Base-by-base conservation (phyloP, 2,888 invertebrate genomes). In the Stenotaenia linearis region DNA sequence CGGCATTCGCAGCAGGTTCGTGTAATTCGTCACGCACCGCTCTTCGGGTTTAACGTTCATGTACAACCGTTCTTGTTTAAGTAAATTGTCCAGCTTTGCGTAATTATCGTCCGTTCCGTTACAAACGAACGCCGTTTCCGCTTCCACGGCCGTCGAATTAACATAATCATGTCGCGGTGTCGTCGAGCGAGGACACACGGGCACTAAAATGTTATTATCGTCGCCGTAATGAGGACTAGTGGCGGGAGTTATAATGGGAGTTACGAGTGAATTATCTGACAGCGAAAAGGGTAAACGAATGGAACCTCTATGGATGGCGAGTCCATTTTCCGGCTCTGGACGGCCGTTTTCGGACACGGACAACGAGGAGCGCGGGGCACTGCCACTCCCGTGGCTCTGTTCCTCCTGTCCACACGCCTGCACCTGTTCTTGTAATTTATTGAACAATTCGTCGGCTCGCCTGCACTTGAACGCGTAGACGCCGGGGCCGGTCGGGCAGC, bases 401-500 rank as follows among this genome's bases (percentile, higher is more conserved):
- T 80, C 80, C 18, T 79, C 80, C 32, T 81, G 78, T 80, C 80
- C 77, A 80, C 81, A 80, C 35, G 91, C 89, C 86, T 92, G 93
- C 83, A 96, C 94, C 85, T 93, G 91, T 80, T 92, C 91, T 86
- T 96, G 96, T 78, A 98, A 90, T 84, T 93, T 90, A 84, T 93
- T 92, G 87, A 97, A 97, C 69, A 98, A 88, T 81, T 92, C 89
- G 84, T 95, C 93, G 9, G 97, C 97, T 85, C 93, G 90, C 79
- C 91, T 90, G 86, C 97, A 97, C 83, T 92, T 92, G 86, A 98
- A 98, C 23, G 95, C 96, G 87, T 95, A 98, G 83, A 98, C 95
- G 7, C 97, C 97, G 82, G 94, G 92, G 0, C 98, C 98, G 1
- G 96, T 96, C 78, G 92, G 91, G 86, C 96, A 96, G 78, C 88